Base-by-base conservation (phyloP, 2,797 vertebrate genomes). In the Poeciliopsis paucimaculata region DNA sequence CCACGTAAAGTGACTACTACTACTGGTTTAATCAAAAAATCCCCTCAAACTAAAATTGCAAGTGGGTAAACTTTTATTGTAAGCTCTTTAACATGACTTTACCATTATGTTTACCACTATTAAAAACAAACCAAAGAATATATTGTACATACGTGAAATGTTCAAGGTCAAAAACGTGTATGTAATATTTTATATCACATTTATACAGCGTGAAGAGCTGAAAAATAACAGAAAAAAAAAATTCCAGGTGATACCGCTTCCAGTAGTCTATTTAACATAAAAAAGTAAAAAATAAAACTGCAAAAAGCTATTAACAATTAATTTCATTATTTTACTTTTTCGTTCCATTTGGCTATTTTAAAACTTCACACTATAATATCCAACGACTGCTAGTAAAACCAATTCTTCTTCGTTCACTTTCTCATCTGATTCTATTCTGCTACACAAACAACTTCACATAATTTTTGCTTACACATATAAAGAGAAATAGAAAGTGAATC, bases 401-500 rank as follows among this genome's bases (percentile, higher is more conserved):
- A 18, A 23, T 20, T 64, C 31, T 39, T 64, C 15, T 9, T 34
- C 62, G 9, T 16, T 1, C 45, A 31, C 72, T 34, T 46, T 31
- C 71, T 73, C 15, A 5, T 46, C n/a, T 34, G 45, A 34, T 18
- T 72, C 16, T 47, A 46, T 46, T 15, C 70, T 45, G 26, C n/a
- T 46, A 34, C 43, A 47, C 15, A n/a, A 28, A 49, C 28, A 28
- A 49, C 28, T 73, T 53, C 20, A 73, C 11, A 49, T 36, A 28
- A 5, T 34, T 15, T 23, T 18, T 57, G 5, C 13, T 28, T 28
- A 2, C 51, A 75, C 23, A 43, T 28, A 13, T 47, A 4, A 28
- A 76, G 75, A 47, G 41, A 43, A 47, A 45, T 31, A 26, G 31
- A 79, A 76, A 57, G 83, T 80, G 77, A 85, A 89, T 90, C 95